These are phyloP conservation scores for Chrysemys picta DNA, from an alignment of 2,113 vertebrate genomes.

Conservation along the genomic window DNA sequence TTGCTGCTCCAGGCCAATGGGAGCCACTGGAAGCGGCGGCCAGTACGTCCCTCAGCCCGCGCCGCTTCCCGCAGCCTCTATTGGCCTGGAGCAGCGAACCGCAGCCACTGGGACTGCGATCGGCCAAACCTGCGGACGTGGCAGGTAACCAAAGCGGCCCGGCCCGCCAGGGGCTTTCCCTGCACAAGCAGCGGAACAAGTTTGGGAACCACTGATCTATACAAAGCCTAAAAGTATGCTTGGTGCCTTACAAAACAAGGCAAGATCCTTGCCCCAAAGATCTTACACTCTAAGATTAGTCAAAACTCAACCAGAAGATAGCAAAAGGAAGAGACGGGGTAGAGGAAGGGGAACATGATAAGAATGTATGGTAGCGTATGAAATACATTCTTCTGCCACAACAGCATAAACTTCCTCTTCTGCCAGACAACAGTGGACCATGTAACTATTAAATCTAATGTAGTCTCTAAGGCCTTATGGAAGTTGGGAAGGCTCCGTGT, in stretches of 20 bases:
- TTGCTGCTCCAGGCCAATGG: no score
- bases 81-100: no score
- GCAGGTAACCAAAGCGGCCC: no score
- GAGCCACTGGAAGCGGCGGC: no score
- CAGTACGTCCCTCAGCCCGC: no score
- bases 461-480: background rate
- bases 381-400: slow-evolving; percentile 14
- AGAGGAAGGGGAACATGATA: background rate
- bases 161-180: no score
- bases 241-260: background rate
- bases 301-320: background rate
- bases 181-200: no score
- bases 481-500: background rate
- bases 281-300: background rate
- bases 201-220: background rate
- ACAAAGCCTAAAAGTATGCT: background rate
- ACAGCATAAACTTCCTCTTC: slow-evolving; percentile 73
- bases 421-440: slow-evolving; percentile 59
- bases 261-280: background rate
- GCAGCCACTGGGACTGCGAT: no score
- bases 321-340: background rate
- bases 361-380: background rate
- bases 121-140: no score
- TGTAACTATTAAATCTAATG: background rate
- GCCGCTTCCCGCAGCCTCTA: no score